Evolutionary conservation across 2,888 invertebrate genomes (phyloP).

Genomic region (Aspidiotus rigidus): DNA sequence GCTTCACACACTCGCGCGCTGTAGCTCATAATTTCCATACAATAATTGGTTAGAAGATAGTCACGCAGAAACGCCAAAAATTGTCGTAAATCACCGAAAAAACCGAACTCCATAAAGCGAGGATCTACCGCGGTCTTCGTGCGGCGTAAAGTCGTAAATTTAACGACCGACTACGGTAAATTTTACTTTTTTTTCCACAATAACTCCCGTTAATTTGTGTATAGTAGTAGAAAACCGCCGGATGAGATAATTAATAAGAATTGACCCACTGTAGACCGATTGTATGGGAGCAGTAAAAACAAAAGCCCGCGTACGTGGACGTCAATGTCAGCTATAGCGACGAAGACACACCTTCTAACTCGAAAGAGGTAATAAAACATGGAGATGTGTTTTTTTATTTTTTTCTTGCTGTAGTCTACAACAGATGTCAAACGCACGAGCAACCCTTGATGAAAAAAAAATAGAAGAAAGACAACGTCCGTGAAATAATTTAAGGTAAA

Average conservation of each 20-base stretch:
- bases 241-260: conserved; percentile 24
- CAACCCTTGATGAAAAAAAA: conserved; percentile 22
- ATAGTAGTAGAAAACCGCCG: conserved; percentile 10
- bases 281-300: conserved; percentile 1
- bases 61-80: background rate
- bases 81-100: background rate
- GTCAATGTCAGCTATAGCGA: conserved; percentile 11
- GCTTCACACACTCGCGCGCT: too few species aligned
- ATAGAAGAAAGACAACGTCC: conserved; percentile 12
- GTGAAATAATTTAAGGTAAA: conserved; percentile 30
- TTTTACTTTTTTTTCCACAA: background rate
- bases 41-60: background rate
- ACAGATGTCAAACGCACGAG: conserved; percentile 31
- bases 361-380: conserved; percentile 13
- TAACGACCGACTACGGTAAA: conserved; percentile 6
- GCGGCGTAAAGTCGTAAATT: background rate
- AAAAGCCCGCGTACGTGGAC: conserved; percentile 13
- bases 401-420: background rate
- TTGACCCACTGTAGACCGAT: conserved; percentile 15
- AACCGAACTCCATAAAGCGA: background rate
- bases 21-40: too few species aligned
- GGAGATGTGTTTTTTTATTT: conserved; percentile 13
- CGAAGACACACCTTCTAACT: conserved; percentile 23
- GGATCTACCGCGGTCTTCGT: background rate
- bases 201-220: conserved; percentile 3